A percentile compares a stretch with the other conserved stretches of the same genome.
These are phyloP conservation scores for Artemia sinica DNA, from an alignment of 2,888 invertebrate species.

Conservation along the genomic window DNA sequence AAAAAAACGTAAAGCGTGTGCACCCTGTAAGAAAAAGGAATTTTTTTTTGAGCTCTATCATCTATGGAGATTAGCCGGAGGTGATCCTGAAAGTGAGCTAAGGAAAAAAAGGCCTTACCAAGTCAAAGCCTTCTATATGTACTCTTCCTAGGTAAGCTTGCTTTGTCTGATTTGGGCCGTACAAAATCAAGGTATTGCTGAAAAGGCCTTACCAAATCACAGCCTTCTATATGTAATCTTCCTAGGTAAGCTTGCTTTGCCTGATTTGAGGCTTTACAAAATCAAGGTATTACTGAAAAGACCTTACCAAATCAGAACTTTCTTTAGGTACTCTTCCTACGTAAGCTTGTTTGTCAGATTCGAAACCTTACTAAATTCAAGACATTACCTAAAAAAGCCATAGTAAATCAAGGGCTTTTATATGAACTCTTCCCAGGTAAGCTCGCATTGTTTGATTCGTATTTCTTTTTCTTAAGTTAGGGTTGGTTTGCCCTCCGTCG, in stretches of 20 bases:
- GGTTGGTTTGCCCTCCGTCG: no score
- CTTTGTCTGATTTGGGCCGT: no score
- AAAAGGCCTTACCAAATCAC: conserved; percentile 71
- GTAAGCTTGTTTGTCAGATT: no score
- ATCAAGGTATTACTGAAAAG: conserved; percentile 37
- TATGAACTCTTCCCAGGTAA: conserved; percentile 33
- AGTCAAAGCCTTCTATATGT: conserved; percentile 48
- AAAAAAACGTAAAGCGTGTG: conserved; percentile 27
- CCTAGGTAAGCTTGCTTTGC: conserved; percentile 26
- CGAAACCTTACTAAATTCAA: no score
- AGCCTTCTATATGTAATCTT: conserved; percentile 39
- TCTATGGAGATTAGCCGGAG: conserved; percentile 88
- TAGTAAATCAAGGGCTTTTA: conserved; percentile 19
- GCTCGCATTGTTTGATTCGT: no score
- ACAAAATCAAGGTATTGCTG: no score
- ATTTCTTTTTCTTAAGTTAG: no score
- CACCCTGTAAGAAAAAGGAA: conserved; percentile 35
- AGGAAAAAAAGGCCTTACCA: conserved; percentile 73
- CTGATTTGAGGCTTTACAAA: no score
- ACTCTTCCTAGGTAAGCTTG: conserved; percentile 30
- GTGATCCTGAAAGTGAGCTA: conserved; percentile 73
- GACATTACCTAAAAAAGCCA: no score
- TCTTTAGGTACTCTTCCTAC: conserved; percentile 35
- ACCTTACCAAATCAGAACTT: conserved; percentile 64
- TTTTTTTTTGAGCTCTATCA: conserved; percentile 73